Evolutionary conservation across 2,888 invertebrate species (phyloP).

Genomic region (Aphodius sticticus): DNA sequence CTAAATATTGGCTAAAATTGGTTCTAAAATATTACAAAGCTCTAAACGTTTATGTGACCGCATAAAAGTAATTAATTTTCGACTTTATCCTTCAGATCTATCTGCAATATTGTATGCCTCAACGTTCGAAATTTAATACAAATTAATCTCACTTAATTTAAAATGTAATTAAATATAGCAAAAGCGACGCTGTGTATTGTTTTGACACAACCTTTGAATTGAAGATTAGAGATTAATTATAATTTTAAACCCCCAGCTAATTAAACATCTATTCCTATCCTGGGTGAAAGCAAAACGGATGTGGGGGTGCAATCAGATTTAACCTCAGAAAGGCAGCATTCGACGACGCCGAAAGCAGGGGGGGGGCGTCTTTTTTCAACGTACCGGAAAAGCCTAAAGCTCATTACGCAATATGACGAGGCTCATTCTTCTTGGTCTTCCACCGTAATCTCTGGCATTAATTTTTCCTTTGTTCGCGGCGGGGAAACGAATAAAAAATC

Average conservation of each 20-base stretch:
- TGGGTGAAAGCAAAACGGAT: conserved; percentile 49
- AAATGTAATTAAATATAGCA: neutral
- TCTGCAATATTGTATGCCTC: neutral
- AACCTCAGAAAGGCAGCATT: conserved; percentile 46
- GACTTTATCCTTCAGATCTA: neutral
- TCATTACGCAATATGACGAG: conserved; percentile 49
- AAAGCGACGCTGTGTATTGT: neutral
- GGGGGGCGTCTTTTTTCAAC: conserved; percentile 36
- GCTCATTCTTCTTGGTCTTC: conserved; percentile 44
- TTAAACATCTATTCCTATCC: conserved; percentile 52
- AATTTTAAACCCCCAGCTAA: conserved; percentile 52
- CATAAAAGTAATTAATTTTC: neutral
- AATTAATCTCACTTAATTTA: neutral
- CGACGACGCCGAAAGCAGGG: conserved; percentile 41
- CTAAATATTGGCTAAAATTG: no score
- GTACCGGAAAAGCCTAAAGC: conserved; percentile 37
- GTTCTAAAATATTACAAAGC: no score
- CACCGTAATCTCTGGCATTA: conserved; percentile 7
- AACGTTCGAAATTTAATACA: neutral
- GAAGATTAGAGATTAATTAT: conserved; percentile 39
- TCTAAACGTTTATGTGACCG: no score
- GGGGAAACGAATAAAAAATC: neutral
- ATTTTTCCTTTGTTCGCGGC: neutral
- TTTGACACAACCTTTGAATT: neutral
- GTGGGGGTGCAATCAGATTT: conserved; percentile 48